Base-by-base conservation (phyloP, 2,113 vertebrate species). In the Tragelaphus imberbis region DNA sequence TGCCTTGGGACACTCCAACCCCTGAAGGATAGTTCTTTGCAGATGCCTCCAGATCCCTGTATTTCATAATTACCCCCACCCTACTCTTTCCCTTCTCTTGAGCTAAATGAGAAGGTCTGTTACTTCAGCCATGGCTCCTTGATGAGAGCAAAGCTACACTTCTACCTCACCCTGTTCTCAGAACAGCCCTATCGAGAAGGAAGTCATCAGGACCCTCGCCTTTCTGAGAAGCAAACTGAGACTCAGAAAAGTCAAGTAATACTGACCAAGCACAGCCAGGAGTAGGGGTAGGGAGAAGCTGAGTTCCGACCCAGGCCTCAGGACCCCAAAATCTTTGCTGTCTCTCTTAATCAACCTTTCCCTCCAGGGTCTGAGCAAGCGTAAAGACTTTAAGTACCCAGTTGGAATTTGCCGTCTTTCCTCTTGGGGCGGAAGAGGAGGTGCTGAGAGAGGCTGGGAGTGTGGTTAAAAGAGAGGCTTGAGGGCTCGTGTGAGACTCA, bases 211-310 rank as follows among this genome's bases (percentile, higher is more conserved):
- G 7, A 25, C 13, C 44, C 8, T 59, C 28, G 17, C 58, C 56
- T 47, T 95, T 63, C 68, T 27, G 14, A 36, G 2, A 40, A 55
- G 15, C 49, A 36, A n/a, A n/a, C 28, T 6, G 61, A 25, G 79
- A 33, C 28, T 30, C 23, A 30, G 56, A 15, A 21, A 53, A 84
- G 19, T 12, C 0, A 0, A 7, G n/a, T 13, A 1, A 2, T 7
- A 21, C 1, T 0, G 6, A 44, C 13, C 28, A 5, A n/a, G n/a
- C 49, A 23, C 53, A 30, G 28, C 36, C 84, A 36, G 81, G n/a
- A 6, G 3, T 0, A 3, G 1, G 5, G 53, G 33, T 3, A 36
- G 4, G 2, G 7, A 58, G 30, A 4, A 49, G 16, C 36, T 8
- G 81, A 33, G 23, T 44, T 3, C 86, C 61, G 7, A 21, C 9